Conservation (phyloP, 2,888 invertebrate species). For the Tipula confusa region DNA sequence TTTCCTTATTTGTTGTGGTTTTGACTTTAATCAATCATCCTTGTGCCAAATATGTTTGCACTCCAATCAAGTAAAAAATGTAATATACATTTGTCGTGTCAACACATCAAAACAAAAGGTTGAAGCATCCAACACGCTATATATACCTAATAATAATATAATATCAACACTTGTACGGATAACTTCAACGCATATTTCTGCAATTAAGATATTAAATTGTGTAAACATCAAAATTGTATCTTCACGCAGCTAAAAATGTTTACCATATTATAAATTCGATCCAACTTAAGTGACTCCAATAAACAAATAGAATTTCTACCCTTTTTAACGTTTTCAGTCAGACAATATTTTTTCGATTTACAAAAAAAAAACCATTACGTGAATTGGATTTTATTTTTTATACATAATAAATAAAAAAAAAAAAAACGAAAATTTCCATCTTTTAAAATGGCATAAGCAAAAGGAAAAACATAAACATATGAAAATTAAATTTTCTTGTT, state of each 20-base stretch:
- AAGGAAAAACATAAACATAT: neutral
- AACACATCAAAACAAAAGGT: too few species aligned
- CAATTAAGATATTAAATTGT: neutral
- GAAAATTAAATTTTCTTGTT: neutral
- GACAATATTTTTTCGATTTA: neutral
- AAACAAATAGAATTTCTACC: neutral
- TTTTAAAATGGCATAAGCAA: neutral
- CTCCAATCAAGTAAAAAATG: too few species aligned
- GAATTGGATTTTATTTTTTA: neutral
- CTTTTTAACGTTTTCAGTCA: neutral
- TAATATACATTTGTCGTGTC: too few species aligned
- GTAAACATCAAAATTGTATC: neutral
- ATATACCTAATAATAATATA: too few species aligned
- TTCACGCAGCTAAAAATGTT: neutral
- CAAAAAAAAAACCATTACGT: neutral
- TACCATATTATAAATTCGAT: neutral
- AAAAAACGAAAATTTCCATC: neutral
- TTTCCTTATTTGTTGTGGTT: too few species aligned
- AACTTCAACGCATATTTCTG: too few species aligned
- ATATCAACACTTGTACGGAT: too few species aligned
- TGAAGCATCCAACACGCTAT: too few species aligned
- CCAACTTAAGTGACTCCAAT: neutral
- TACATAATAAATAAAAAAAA: neutral
- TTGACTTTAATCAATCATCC: too few species aligned
- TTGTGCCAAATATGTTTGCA: too few species aligned